These are phyloP conservation scores for Cremastinae sp. DNA, from an alignment of 2,888 invertebrate genomes.

Conservation along the genomic window DNA sequence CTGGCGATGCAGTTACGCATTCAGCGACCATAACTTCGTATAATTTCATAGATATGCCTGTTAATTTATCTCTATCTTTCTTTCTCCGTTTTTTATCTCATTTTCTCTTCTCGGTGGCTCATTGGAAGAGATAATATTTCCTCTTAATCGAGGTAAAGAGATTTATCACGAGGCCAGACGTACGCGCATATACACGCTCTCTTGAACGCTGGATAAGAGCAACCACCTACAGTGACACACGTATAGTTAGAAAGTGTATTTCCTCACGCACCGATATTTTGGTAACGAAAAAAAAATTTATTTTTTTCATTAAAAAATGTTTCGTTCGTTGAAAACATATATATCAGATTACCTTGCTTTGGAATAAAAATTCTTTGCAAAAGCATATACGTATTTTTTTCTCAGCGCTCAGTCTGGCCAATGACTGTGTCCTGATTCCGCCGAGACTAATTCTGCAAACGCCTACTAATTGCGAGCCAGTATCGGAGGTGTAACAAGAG, in stretches of 20 bases:
- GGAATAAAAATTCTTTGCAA: too few relatives aligned
- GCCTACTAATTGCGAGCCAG: constrained; percentile 18
- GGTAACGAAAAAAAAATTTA: constrained; percentile 1
- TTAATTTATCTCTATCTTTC: constrained; percentile 1
- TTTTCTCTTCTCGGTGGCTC: constrained; percentile 4
- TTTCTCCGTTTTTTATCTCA: neutral
- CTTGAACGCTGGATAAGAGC: constrained; percentile 24
- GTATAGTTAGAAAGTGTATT: constrained; percentile 54
- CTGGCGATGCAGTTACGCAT: constrained; percentile 40
- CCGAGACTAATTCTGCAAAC: neutral
- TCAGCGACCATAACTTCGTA: constrained; percentile 14
- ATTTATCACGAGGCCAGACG: constrained; percentile 25
- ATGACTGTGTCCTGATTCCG: neutral
- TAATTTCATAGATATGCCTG: constrained; percentile 35
- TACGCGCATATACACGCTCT: neutral
- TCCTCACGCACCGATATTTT: constrained; percentile 26
- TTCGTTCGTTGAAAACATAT: too few relatives aligned
- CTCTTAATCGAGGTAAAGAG: constrained; percentile 56
- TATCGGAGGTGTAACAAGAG: constrained; percentile 2
- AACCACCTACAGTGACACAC: constrained; percentile 50
- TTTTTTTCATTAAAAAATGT: neutral
- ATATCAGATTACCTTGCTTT: too few relatives aligned
- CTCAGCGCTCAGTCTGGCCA: too few relatives aligned
- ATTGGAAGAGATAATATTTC: constrained; percentile 55
- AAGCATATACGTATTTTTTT: too few relatives aligned